phyloP scores from a whole-genome alignment of 2,888 invertebrate genomes.

The Epistrophella euchroma region DNA sequence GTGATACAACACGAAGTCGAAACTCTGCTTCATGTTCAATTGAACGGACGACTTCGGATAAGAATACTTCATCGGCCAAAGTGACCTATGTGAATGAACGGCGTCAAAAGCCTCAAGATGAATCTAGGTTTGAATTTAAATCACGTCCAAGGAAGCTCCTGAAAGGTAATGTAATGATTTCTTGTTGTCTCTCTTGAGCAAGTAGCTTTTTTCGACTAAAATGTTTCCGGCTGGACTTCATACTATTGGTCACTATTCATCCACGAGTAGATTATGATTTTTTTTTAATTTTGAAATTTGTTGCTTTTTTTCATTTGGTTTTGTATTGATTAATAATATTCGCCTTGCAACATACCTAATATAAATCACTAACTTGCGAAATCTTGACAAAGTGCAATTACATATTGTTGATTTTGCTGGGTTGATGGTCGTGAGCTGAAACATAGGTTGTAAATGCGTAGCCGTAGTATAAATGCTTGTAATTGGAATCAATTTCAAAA shows the following conservation, averaged over 20 bases:
- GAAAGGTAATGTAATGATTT: slow-evolving; percentile 80
- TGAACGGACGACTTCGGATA: slow-evolving; percentile 82
- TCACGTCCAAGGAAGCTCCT: slow-evolving; percentile 82
- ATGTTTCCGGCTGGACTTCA: slow-evolving; percentile 38
- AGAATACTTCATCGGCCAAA: slow-evolving; percentile 81
- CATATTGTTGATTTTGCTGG: background rate
- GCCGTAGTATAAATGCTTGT: too few species aligned
- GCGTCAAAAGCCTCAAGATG: slow-evolving; percentile 81
- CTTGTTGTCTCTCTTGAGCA: background rate
- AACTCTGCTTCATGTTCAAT: slow-evolving; percentile 83
- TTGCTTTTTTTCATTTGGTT: background rate
- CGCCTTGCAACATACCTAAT: background rate
- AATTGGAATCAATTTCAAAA: too few species aligned
- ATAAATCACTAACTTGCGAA: slow-evolving; percentile 5
- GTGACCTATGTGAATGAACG: slow-evolving; percentile 83
- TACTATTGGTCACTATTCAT: slow-evolving; percentile 24
- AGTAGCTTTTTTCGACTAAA: background rate
- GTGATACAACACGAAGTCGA: slow-evolving; percentile 83
- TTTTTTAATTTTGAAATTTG: background rate
- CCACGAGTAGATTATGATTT: background rate
- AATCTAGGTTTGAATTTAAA: slow-evolving; percentile 82
- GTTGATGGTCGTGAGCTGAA: background rate
- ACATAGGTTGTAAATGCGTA: background rate
- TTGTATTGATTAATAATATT: background rate
- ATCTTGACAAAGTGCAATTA: background rate